Evolutionary conservation across 2,797 vertebrate genomes (phyloP).

Genomic region (Oryzias dopingdopingensis): DNA sequence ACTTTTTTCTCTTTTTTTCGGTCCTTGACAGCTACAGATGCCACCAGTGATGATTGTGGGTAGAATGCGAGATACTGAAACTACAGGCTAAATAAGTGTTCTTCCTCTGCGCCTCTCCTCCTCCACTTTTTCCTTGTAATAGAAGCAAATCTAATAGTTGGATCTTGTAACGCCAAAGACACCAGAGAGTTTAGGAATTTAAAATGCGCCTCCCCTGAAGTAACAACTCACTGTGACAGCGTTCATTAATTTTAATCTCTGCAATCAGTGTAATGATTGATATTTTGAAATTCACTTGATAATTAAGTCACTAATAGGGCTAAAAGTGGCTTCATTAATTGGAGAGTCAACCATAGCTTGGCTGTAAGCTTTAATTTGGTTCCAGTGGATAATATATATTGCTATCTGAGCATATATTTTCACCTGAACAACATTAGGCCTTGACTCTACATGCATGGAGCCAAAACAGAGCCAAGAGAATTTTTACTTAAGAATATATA

Average conservation of each 20-base stretch:
- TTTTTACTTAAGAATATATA: no score
- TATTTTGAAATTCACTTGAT: not conserved
- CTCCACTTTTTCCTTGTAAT: conserved; percentile 1
- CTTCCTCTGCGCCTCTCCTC: not conserved
- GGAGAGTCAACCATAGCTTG: no score
- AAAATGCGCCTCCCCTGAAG: not conserved
- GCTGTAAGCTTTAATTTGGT: not conserved
- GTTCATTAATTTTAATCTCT: not conserved
- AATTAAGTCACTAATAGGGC: not conserved
- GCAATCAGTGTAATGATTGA: not conserved
- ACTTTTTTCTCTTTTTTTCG: conserved; percentile 17
- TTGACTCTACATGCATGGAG: no score
- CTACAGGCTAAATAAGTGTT: conserved; percentile 4
- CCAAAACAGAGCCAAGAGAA: no score
- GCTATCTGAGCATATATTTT: no score
- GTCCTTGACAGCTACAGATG: conserved; percentile 47
- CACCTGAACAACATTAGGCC: no score
- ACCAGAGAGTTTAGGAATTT: not conserved
- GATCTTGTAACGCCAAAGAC: no score
- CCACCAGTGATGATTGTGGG: conserved; percentile 33
- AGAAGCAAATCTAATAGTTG: not conserved
- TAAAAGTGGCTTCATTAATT: no score
- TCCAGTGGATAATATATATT: not conserved
- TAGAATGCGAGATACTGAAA: conserved; percentile 16
- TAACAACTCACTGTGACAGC: not conserved